Evolutionary conservation across 2,888 invertebrate species (phyloP), one percentile per base, ranked within the genome.

Genomic region (Spodoptera picta): DNA sequence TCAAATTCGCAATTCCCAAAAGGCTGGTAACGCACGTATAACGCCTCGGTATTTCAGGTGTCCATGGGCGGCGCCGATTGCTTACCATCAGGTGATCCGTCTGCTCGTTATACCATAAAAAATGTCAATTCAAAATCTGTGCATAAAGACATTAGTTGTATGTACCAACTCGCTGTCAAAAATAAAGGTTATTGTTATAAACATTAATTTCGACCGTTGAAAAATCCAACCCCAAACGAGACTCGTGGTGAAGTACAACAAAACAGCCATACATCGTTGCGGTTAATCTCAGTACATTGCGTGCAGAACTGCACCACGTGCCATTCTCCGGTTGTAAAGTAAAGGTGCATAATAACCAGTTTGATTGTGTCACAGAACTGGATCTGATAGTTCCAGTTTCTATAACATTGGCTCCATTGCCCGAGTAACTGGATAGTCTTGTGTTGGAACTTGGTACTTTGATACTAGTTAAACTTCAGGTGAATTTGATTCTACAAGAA

Each of bases 371-470:
- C 44, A 56, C 19, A 47, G 14, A 69, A 56, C 63, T 63, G 31
- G 67, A 55, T 69, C 2, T 52, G 0, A 9, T 0, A 31, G 31
- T 55, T 45, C 69, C 47, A 56, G 51, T 52, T 55, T 63, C 63
- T 55, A 43, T 56, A 67, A 55, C 63, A 67, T 67, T 67, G 63
- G 55, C 41, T 69, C 50, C 45, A 65, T 60, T 36, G 24, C 44
- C 11, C 9, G 41, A 41, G 41, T 19, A 67, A 60, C 31, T 49
- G 44, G 60, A 31, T 49, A 9, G 9, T 11, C 11, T 57, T 19
- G 11, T 47, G 2, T 19, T 48, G 9, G 19, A 4, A 36, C 3
- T 42, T 31, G 4, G 27, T 48, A 48, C 12, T 48, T n/a, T 48
- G 24, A 31, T 48, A 11, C 7, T 31, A 48, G 19, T 41, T 44